Base-by-base conservation (phyloP, 2,888 invertebrate species). In the Argynnis bischoffii region DNA sequence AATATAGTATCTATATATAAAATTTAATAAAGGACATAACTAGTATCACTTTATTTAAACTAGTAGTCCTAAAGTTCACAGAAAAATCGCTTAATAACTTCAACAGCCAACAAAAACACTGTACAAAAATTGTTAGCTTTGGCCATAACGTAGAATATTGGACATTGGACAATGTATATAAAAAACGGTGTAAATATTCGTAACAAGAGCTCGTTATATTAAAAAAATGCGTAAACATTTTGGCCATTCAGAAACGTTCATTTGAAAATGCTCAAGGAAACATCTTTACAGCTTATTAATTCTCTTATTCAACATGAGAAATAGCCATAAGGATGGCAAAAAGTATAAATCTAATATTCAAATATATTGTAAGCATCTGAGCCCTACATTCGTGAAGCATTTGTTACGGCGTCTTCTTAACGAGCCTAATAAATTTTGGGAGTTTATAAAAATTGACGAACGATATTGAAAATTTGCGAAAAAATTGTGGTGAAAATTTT, bases 401-500 rank as follows among this genome's bases (percentile, higher is more conserved):
- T 59, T 61, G 64, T 60, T 55, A 55, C 21, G 55, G 57, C 70
- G 48, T 55, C 35, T 13, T 55, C 50, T 55, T 63, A 72, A 66
- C 67, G 69, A 72, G 54, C 63, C 59, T 63, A 66, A 66, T 67
- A 67, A 69, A 65, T 68, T 67, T 64, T 60, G 51, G 50, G 13
- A 51, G 60, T 66, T 72, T 63, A 65, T 64, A 60, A 55, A 72
- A 70, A 69, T 71, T 71, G 70, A 75, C 68, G 68, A 63, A 61
- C 56, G 53, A 53, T 71, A 72, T 73, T 80, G 79, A 82, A 74
- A 71, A 70, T 72, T 73, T 65, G 65, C 67, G 55, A 67, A 70
- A 65, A 64, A 63, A 61, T 31, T 55, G 53, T 55, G 65, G 50
- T 60, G 67, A 64, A 83, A 84, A 66, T 48, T 68, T 85, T n/a